Evolutionary conservation across 1,140 invertebrate species (phyloP).

Genomic region (Leptestheria dahalacensis): DNA sequence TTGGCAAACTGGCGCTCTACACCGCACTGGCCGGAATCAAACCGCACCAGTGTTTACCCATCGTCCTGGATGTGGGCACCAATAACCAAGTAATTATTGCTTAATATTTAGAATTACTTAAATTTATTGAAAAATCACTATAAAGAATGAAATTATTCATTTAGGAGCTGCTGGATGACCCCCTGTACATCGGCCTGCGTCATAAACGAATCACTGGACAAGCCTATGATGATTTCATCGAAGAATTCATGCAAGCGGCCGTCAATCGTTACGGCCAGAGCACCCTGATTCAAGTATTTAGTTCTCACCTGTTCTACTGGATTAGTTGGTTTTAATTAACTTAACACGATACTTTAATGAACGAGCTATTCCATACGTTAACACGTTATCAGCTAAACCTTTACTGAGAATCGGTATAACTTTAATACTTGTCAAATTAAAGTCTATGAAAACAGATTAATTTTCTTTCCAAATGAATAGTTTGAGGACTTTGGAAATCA

Average conservation of each 20-base stretch:
- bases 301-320: too few relatives aligned
- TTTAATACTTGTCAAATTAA: too few relatives aligned
- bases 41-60: constrained; percentile 80
- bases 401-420: too few relatives aligned
- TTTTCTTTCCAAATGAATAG: too few relatives aligned
- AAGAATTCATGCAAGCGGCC: constrained; percentile 95
- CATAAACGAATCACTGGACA: constrained; percentile 70
- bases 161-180: constrained; percentile 76
- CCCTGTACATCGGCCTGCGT: constrained; percentile 83
- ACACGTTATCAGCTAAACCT: too few relatives aligned
- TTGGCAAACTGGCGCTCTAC: constrained; percentile 84
- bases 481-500: constrained; percentile 94
- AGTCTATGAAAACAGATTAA: too few relatives aligned
- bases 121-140: too few relatives aligned
- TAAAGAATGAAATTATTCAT: constrained; percentile 19
- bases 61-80: constrained; percentile 84
- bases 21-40: constrained; percentile 86
- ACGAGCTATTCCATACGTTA: too few relatives aligned
- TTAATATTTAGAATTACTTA: not conserved
- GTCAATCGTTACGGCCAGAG: constrained; percentile 81
- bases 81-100: constrained; percentile 49
- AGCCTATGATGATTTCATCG: constrained; percentile 87
- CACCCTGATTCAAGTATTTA: constrained; percentile 43
- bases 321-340: too few relatives aligned
- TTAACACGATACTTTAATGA: too few relatives aligned